Base-by-base conservation (phyloP, 2,113 vertebrate species). In the Urocynchramus pylzowi region DNA sequence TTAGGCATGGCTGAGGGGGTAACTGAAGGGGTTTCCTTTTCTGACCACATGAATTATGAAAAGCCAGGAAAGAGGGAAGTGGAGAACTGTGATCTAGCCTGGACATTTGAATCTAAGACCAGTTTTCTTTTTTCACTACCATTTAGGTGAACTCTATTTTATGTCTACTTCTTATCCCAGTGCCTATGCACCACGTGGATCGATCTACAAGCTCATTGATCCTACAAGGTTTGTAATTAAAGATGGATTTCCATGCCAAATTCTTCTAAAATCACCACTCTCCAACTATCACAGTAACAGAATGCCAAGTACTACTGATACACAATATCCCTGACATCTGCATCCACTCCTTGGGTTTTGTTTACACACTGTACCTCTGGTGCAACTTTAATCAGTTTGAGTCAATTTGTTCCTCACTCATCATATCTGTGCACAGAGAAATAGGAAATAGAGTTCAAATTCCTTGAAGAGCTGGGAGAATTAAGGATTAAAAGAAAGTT, bases 111-210 rank as follows among this genome's bases (percentile, higher is more conserved):
- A 74, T 45, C 49, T 69, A 57, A 82, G 12, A 44, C 20, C 16
- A 20, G 13, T 87, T 39, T 84, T 78, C 4, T 70, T 31, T 28
- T 57, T 26, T 78, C 37, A 9, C 64, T 90, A 95, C 59, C 60
- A 21, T 37, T 92, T 94, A 99, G 98, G 98, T 64, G 98, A 99
- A 90, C 96, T 99, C 39, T 99, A 99, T 96, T 99, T 99, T 95
- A 90, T 99, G 95, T 98, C 98, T 52, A 98, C 98, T 14, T 97
- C 98, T 39, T 98, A 99, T 87, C 98, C 98, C 16, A 99, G 98
- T 63, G 91, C 98, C 54, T 97, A 86, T 39, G 97, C 98, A 4
- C 98, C 98, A 6, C 92, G 42, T 7, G 98, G 99, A 94, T 98
- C 97, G 0, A 91, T 99, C 61, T 99, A 99, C 97, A 99, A 99